phyloP scores from a whole-genome alignment of 2,113 vertebrate species.

The Lagopus muta region DNA sequence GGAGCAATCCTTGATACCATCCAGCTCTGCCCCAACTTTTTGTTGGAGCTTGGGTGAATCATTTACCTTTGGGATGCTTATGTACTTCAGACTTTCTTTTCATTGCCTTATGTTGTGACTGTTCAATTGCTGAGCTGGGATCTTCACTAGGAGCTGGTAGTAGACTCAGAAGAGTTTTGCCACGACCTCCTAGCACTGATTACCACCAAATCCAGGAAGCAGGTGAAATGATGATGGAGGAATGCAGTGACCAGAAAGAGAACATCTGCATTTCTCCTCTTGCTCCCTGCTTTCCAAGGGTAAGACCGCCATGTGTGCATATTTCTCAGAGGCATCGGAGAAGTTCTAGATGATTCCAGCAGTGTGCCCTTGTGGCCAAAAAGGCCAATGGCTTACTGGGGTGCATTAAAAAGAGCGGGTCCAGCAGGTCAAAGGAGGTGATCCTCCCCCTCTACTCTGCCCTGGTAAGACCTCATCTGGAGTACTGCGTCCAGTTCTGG shows the following conservation, averaged over 20 bases:
- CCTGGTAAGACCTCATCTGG: too few relatives aligned
- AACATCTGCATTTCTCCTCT: neutral
- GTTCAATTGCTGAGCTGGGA: neutral
- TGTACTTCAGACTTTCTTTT: neutral
- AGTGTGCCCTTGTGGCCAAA: too few relatives aligned
- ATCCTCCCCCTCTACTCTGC: too few relatives aligned
- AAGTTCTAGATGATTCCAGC: neutral
- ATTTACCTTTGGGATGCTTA: neutral
- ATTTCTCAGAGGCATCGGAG: neutral
- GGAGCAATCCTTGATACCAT: neutral
- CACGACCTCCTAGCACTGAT: neutral
- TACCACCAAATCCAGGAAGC: neutral
- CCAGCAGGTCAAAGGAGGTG: too few relatives aligned
- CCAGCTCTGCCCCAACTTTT: neutral
- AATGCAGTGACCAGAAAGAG: neutral
- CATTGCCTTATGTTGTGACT: neutral
- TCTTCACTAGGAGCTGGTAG: neutral
- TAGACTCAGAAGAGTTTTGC: neutral
- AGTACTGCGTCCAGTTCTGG: too few relatives aligned
- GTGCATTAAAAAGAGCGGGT: too few relatives aligned
- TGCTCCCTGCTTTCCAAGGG: neutral
- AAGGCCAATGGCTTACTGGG: too few relatives aligned
- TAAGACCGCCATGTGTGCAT: neutral
- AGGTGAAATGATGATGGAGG: neutral
- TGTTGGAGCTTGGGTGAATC: neutral